A percentile compares a stretch with the other conserved stretches of the same genome.
phyloP scores from a whole-genome alignment of 2,113 vertebrate genomes.

The Mustelus asterias region DNA sequence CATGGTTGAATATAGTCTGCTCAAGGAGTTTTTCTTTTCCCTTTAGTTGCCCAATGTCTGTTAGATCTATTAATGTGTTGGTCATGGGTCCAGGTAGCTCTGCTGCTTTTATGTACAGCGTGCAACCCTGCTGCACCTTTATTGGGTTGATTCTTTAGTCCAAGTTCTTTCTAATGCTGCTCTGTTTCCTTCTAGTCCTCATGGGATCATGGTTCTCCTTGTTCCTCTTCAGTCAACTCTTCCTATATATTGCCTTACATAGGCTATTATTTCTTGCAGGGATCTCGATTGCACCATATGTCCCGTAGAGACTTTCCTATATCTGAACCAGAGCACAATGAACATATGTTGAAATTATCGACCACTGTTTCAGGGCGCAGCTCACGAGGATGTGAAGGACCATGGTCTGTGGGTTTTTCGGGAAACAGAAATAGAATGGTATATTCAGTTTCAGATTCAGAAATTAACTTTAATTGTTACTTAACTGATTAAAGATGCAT shows the following conservation, averaged over 20 bases:
- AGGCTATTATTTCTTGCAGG: not conserved
- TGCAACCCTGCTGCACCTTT: not conserved
- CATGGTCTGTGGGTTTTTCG: constrained; percentile 1
- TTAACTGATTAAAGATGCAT: not conserved
- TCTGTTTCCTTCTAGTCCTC: not conserved
- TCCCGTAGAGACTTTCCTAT: not conserved
- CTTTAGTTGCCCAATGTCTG: not conserved
- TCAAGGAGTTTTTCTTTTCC: not conserved
- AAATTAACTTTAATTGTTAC: not conserved
- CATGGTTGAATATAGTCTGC: not conserved
- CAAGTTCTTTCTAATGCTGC: not conserved
- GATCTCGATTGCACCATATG: not conserved
- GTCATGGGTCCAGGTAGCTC: not conserved
- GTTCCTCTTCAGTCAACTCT: not conserved
- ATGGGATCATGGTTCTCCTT: not conserved
- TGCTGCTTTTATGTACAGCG: not conserved
- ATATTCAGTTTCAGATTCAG: not conserved
- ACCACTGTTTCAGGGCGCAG: not conserved
- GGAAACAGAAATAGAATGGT: not conserved
- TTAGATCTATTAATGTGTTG: not conserved
- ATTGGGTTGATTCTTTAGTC: not conserved
- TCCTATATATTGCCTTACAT: not conserved
- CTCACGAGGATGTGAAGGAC: not conserved
- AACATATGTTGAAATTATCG: not conserved
- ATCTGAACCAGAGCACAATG: not conserved